Evolutionary conservation across 1,140 invertebrate genomes (phyloP).

Genomic region (Nephila pilipes): DNA sequence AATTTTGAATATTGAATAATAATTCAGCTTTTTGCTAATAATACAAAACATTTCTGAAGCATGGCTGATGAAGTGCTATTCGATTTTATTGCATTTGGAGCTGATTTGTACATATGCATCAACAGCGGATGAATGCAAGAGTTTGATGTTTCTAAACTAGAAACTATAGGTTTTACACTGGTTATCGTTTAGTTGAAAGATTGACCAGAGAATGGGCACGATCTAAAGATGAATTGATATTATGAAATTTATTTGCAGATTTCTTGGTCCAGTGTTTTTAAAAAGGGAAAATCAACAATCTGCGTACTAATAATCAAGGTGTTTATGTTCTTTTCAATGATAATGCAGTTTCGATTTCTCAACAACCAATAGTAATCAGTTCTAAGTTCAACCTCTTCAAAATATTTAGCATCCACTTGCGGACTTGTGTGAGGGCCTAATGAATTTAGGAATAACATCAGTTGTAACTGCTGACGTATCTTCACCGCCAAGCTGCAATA

Average conservation of each 20-base stretch:
- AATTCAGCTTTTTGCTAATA: no score
- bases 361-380: constrained; percentile 94
- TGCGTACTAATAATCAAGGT: constrained; percentile 99
- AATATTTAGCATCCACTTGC: constrained; percentile 97
- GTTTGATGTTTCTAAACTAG: constrained; percentile 91
- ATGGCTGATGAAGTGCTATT: constrained; percentile 92
- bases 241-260: constrained; percentile 99
- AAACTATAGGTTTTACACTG: constrained; percentile 95
- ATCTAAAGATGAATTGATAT: constrained; percentile 99
- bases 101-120: constrained; percentile 84
- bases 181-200: constrained; percentile 95
- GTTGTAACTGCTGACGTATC: constrained; percentile 97
- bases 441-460: constrained; percentile 95
- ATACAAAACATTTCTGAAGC: neutral
- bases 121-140: constrained; percentile 85
- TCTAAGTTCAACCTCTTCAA: constrained; percentile 94
- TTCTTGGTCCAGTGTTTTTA: constrained; percentile 97
- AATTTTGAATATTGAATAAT: no score
- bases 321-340: constrained; percentile 99
- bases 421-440: constrained; percentile 95
- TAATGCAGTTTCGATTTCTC: constrained; percentile 94
- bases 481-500: constrained; percentile 92
- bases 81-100: constrained; percentile 94
- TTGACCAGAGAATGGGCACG: constrained; percentile 94
- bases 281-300: constrained; percentile 99